Percentiles rank a stretch among this genome's conserved stretches.
Evolutionary conservation across 1,140 invertebrate species (phyloP).

Genomic region (Brachystomella parvula): DNA sequence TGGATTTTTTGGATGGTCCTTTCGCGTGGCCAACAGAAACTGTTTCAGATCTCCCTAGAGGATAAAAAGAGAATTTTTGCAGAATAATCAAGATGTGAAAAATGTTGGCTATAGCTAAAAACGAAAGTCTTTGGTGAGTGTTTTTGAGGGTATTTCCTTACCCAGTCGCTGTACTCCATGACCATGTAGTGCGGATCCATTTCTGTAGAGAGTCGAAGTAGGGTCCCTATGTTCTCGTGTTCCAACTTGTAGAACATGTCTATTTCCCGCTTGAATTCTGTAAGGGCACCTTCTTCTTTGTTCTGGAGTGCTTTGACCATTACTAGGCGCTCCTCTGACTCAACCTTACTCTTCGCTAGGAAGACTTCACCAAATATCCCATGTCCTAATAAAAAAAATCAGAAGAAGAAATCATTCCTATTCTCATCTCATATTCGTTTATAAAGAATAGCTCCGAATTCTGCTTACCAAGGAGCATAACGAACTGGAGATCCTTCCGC

Average conservation of each 20-base stretch:
- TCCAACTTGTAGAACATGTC: conserved; percentile 72
- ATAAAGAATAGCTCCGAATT: neutral
- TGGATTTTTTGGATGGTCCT: conserved; percentile 47
- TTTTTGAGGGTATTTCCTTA: conserved; percentile 44
- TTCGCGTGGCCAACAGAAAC: conserved; percentile 75
- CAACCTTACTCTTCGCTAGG: conserved; percentile 56
- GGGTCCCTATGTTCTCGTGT: conserved; percentile 67
- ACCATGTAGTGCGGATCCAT: conserved; percentile 80
- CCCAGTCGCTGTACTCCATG: conserved; percentile 86
- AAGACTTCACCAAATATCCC: conserved; percentile 86
- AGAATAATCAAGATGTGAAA: neutral
- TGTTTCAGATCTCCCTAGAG: conserved; percentile 83
- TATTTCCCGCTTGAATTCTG: conserved; percentile 78
- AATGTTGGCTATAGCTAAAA: neutral
- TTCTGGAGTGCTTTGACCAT: conserved; percentile 67
- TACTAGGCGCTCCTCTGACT: conserved; percentile 47
- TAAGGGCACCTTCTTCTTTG: conserved; percentile 64
- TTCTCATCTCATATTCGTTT: neutral
- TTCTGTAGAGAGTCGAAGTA: conserved; percentile 59
- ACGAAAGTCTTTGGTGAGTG: neutral
- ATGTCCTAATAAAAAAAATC: conserved; percentile 51
- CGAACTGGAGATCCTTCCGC: conserved; percentile 62
- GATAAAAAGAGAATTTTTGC: conserved; percentile 24
- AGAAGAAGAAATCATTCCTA: neutral
- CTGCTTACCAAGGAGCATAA: conserved; percentile 62